Conservation (phyloP, 2,113 vertebrate species). For the Chionodraco myersi region DNA sequence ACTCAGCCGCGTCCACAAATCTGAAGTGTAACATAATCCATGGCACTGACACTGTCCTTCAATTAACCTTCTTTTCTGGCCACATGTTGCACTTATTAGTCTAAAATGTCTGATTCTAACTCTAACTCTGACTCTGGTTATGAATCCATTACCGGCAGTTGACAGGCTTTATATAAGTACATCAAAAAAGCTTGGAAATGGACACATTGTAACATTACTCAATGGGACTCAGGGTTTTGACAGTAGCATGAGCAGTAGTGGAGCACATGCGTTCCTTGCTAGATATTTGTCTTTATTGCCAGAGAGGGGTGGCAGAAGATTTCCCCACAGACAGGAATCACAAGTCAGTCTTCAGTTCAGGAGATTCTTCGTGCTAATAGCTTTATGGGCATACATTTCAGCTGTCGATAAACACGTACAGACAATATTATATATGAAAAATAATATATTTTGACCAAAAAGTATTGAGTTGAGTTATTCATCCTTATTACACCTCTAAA, state of each 20-base stretch:
- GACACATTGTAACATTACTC: neutral
- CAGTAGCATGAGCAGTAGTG: conserved; percentile 31
- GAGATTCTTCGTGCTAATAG: neutral
- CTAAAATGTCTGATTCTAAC: neutral
- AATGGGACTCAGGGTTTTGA: conserved; percentile 17
- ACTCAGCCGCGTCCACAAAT: neutral
- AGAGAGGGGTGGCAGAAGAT: conserved; percentile 43
- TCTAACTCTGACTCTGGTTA: neutral
- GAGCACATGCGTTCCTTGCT: conserved; percentile 29
- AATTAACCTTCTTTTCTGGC: neutral
- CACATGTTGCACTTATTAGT: neutral
- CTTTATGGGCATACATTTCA: neutral
- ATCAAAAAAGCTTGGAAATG: neutral
- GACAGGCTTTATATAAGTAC: neutral
- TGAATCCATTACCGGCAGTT: neutral
- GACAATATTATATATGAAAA: no score
- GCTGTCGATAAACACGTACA: no score
- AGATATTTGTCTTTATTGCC: conserved; percentile 46
- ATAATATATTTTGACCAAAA: no score
- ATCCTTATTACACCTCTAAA: no score
- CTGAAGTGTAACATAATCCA: neutral
- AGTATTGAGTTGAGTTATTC: no score
- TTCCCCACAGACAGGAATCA: conserved; percentile 44
- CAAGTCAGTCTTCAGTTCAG: conserved; percentile 28
- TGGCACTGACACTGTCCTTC: neutral